Evolutionary conservation across 2,797 vertebrate species (phyloP).

Genomic region (Ctenopoma multispine): DNA sequence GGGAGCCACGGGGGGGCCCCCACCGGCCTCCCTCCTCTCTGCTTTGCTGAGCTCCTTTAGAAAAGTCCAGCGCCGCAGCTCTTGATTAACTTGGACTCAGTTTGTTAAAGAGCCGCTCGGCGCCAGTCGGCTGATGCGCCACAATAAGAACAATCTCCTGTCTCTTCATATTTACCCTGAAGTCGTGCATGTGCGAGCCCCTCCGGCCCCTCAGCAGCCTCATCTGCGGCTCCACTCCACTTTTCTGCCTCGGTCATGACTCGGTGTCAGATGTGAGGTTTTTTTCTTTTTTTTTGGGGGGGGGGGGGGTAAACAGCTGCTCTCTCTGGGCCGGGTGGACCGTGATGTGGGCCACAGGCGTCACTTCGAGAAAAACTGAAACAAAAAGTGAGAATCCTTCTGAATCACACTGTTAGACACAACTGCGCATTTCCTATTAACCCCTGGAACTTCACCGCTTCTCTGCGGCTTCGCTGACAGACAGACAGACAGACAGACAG

Average conservation of each 20-base stretch:
- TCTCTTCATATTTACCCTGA: slow-evolving; percentile 91
- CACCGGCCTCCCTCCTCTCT: slow-evolving; percentile 17
- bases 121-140: slow-evolving; percentile 91
- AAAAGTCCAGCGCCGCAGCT: slow-evolving; percentile 76
- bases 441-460: slow-evolving; percentile 42
- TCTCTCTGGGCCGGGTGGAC: slow-evolving; percentile 33
- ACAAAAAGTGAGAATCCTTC: slow-evolving; percentile 68
- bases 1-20: slow-evolving; percentile 15
- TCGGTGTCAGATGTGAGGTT: slow-evolving; percentile 53
- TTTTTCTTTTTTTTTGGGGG: neutral
- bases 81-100: slow-evolving; percentile 83
- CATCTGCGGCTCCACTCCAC: slow-evolving; percentile 64
- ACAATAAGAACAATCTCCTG: slow-evolving; percentile 90
- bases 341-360: slow-evolving; percentile 53
- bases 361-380: slow-evolving; percentile 70
- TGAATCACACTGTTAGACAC: slow-evolving; percentile 50
- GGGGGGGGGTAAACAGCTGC: slow-evolving; percentile 49
- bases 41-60: slow-evolving; percentile 74
- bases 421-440: slow-evolving; percentile 71
- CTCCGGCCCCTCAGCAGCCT: slow-evolving; percentile 57
- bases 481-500: slow-evolving; percentile 15
- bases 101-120: slow-evolving; percentile 88
- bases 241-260: slow-evolving; percentile 51
- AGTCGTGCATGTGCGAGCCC: slow-evolving; percentile 78
- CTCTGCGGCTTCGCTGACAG: slow-evolving; percentile 44